These are phyloP conservation scores for Ascidia mentula DNA, from an alignment of 23 tunicate genomes.

Conservation along the genomic window DNA sequence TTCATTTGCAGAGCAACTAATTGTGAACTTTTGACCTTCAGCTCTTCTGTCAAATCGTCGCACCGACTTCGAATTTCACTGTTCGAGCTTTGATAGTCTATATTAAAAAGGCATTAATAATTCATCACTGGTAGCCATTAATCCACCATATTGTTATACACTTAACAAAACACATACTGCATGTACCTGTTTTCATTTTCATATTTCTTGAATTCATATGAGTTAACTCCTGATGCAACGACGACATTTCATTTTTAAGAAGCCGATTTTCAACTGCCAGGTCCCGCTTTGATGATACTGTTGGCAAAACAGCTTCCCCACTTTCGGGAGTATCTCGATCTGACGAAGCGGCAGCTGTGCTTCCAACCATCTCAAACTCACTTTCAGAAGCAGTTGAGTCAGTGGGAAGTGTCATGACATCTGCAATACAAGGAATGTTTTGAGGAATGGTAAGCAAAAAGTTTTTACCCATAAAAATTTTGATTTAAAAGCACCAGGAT, in stretches of 20 bases:
- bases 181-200: constrained; percentile 56
- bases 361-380: constrained; percentile 90
- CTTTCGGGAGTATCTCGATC: constrained; percentile 63
- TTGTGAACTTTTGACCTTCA: constrained; percentile 58
- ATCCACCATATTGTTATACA: no score
- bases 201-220: constrained; percentile 54
- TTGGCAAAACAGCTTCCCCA: constrained; percentile 13
- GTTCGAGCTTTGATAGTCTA: constrained; percentile 38
- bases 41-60: constrained; percentile 58
- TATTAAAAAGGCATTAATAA: not conserved
- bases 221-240: constrained; percentile 74
- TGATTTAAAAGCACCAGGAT: no score
- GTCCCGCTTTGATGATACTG: constrained; percentile 25
- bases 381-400: constrained; percentile 91
- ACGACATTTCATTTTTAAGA: constrained; percentile 61
- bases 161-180: no score
- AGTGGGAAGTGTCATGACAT: constrained; percentile 48
- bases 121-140: no score
- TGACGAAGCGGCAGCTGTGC: constrained; percentile 51
- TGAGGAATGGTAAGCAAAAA: not conserved
- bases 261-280: constrained; percentile 53
- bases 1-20: constrained; percentile 53
- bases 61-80: constrained; percentile 36
- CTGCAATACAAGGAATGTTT: not conserved
- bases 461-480: no score